Percentiles rank a stretch among this genome's conserved stretches.
These are phyloP conservation scores for Listrodromus nycthemerus DNA, from an alignment of 2,888 invertebrate genomes.

Conservation along the genomic window DNA sequence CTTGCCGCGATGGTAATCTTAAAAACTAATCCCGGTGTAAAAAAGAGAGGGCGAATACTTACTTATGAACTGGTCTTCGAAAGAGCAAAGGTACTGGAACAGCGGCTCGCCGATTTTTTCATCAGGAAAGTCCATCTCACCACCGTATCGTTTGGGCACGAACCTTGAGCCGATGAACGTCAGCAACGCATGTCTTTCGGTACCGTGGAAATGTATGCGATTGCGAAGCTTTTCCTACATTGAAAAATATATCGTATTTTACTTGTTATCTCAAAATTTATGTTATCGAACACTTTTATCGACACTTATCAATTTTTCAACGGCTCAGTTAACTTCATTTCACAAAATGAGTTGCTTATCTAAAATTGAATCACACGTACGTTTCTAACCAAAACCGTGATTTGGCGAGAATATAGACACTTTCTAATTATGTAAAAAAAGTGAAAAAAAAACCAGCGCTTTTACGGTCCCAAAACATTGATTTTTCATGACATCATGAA, in stretches of 20 bases:
- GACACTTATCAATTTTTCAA: background rate
- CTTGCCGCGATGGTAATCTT: background rate
- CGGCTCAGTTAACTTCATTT: background rate
- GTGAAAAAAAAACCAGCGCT: background rate
- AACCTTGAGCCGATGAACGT: conserved; percentile 87
- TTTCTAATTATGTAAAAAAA: background rate
- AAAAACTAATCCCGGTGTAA: background rate
- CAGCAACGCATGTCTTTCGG: conserved; percentile 87
- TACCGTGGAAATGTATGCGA: conserved; percentile 91
- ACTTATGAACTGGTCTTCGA: conserved; percentile 90
- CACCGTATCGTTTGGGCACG: conserved; percentile 89
- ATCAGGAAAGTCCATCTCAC: conserved; percentile 88
- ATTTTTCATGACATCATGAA: too few species aligned
- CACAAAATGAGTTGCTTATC: background rate
- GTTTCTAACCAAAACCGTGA: too few species aligned
- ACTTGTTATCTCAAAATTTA: background rate
- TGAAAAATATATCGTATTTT: background rate
- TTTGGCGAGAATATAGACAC: background rate
- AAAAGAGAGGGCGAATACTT: conserved; percentile 57
- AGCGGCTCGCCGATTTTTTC: conserved; percentile 87
- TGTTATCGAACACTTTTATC: background rate
- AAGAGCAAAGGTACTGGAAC: conserved; percentile 88
- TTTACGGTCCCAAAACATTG: too few species aligned
- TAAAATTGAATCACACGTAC: too few species aligned
- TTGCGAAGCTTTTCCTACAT: conserved; percentile 91